These are phyloP conservation scores for Actinernus sp. DNA, from an alignment of 92 coral and sea anemone species.

Conservation along the genomic window DNA sequence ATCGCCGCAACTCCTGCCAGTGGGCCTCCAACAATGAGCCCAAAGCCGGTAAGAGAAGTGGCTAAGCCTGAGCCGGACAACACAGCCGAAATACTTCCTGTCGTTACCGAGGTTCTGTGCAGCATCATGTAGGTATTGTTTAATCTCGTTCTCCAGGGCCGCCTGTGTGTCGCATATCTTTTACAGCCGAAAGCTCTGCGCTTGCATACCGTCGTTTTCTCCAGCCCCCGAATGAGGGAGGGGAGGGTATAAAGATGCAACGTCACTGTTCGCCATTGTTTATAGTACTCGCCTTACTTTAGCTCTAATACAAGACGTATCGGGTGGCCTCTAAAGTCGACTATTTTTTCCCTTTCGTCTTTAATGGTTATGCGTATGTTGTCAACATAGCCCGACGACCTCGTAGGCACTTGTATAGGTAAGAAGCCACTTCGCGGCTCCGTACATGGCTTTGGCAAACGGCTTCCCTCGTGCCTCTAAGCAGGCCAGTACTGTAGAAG, in stretches of 20 bases:
- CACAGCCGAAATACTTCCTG: constrained; percentile 1
- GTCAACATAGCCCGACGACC: background rate
- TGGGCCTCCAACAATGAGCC: constrained; percentile 5
- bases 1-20: too few species aligned
- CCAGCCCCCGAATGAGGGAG: too few species aligned
- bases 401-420: background rate
- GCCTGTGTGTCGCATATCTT: constrained; percentile 17
- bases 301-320: constrained; percentile 27
- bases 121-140: constrained; percentile 4
- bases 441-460: background rate
- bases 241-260: too few species aligned
- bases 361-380: constrained; percentile 3
- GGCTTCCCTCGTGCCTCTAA: constrained; percentile 8
- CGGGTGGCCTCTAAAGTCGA: constrained; percentile 14
- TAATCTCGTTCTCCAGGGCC: constrained; percentile 8
- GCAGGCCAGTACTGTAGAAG: background rate
- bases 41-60: too few species aligned
- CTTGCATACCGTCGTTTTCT: too few species aligned
- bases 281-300: background rate
- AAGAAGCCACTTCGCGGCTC: background rate
- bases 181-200: too few species aligned
- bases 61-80: too few species aligned
- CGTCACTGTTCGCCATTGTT: constrained; percentile 9
- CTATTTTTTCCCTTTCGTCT: constrained; percentile 4
- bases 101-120: too few species aligned